These are phyloP conservation scores for Gopherus evgoodei DNA, from an alignment of 2,113 vertebrate genomes.

Conservation along the genomic window DNA sequence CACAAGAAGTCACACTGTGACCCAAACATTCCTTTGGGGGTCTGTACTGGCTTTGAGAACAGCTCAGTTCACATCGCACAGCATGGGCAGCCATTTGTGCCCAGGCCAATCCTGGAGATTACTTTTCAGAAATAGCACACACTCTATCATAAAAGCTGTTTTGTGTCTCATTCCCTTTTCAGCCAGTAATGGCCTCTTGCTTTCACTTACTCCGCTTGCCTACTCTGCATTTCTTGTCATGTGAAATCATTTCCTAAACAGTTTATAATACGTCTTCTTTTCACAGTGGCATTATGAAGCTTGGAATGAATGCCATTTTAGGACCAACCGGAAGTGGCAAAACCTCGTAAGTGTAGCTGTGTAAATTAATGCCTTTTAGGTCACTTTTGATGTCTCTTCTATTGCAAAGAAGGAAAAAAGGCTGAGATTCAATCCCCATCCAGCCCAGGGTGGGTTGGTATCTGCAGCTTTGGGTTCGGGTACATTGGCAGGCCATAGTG, in stretches of 20 bases:
- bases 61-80: neutral
- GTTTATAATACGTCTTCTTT: neutral
- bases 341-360: conserved; percentile 81
- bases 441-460: neutral
- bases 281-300: conserved; percentile 82
- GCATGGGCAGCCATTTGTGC: neutral
- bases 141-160: neutral
- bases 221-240: neutral
- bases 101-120: neutral
- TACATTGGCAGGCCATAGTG: neutral
- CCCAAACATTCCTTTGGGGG: neutral
- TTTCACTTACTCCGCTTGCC: neutral
- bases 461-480: neutral
- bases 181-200: neutral
- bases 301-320: conserved; percentile 86
- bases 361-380: neutral
- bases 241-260: neutral
- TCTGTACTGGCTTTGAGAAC: neutral
- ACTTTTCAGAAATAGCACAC: neutral
- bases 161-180: neutral
- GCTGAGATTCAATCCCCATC: neutral
- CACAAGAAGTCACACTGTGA: neutral
- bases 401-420: neutral
- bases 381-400: neutral
- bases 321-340: conserved; percentile 86